A percentile compares a stretch with the other conserved stretches of the same genome.
phyloP scores from a whole-genome alignment of 2,113 vertebrate species.

The Dinomys branickii region DNA sequence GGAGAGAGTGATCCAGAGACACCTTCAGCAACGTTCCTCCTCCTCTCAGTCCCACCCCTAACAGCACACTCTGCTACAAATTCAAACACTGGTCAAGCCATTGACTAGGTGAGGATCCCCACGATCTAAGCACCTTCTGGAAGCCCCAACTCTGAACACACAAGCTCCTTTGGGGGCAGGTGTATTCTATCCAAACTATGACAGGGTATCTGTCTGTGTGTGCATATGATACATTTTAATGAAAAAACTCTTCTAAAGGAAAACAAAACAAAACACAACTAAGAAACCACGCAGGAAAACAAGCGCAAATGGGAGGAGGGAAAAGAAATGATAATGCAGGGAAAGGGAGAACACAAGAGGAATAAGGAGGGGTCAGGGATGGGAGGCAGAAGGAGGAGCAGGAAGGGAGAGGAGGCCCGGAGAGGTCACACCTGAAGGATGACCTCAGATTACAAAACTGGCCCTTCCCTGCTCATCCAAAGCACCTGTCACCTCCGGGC shows the following conservation, averaged over 20 bases:
- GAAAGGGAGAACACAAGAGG: background rate
- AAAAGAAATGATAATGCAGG: background rate
- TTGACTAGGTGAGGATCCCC: background rate
- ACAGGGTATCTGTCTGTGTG: background rate
- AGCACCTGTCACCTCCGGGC: background rate
- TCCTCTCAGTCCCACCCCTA: background rate
- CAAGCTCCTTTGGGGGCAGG: fast-evolving
- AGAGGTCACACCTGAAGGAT: background rate
- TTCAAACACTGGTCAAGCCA: background rate
- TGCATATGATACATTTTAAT: background rate
- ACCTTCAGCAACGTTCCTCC: background rate
- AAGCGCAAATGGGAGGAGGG: background rate
- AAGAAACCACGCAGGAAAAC: background rate
- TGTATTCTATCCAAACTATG: background rate
- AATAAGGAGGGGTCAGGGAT: background rate
- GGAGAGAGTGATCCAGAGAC: background rate
- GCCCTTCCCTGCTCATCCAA: background rate
- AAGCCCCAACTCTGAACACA: background rate
- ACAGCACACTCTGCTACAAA: background rate
- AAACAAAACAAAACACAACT: background rate
- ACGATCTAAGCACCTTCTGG: background rate
- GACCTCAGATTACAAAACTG: no score
- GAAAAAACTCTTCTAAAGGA: background rate
- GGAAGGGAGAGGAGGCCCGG: fast-evolving
- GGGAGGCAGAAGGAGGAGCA: background rate